Evolutionary conservation across 2,113 vertebrate genomes (phyloP).

Genomic region (Ammodytes dubius): DNA sequence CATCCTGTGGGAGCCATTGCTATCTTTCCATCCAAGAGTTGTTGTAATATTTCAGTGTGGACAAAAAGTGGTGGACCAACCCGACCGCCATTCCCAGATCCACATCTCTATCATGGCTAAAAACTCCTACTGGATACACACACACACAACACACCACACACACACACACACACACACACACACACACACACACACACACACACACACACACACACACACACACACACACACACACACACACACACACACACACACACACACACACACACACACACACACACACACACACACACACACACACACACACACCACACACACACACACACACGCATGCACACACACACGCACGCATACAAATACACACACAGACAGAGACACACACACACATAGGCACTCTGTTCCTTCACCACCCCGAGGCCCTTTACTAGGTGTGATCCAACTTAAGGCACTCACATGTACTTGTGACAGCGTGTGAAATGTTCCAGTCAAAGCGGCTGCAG

Average conservation of each 20-base stretch:
- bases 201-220: constrained; percentile 27
- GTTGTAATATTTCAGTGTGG: neutral
- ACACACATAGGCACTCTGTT: constrained; percentile 27
- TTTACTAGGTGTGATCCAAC: constrained; percentile 63
- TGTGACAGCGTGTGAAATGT: constrained; percentile 76
- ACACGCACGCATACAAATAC: constrained; percentile 8
- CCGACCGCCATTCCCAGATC: too few species aligned
- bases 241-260: constrained; percentile 20
- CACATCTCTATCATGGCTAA: neutral
- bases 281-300: constrained; percentile 8
- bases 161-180: neutral
- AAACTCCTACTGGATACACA: neutral
- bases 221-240: constrained; percentile 5
- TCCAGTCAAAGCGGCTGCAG: constrained; percentile 64
- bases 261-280: too few species aligned
- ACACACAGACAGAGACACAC: constrained; percentile 21
- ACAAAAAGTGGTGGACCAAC: neutral
- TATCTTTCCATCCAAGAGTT: neutral
- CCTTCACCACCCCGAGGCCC: constrained; percentile 44
- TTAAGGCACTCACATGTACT: constrained; percentile 56
- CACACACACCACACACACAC: constrained; percentile 9
- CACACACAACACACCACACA: neutral
- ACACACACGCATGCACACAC: constrained; percentile 26
- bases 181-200: constrained; percentile 20
- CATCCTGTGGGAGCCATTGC: neutral